These are phyloP conservation scores for Temnothorax ravouxi DNA, from an alignment of 2,888 invertebrate genomes.

Conservation along the genomic window DNA sequence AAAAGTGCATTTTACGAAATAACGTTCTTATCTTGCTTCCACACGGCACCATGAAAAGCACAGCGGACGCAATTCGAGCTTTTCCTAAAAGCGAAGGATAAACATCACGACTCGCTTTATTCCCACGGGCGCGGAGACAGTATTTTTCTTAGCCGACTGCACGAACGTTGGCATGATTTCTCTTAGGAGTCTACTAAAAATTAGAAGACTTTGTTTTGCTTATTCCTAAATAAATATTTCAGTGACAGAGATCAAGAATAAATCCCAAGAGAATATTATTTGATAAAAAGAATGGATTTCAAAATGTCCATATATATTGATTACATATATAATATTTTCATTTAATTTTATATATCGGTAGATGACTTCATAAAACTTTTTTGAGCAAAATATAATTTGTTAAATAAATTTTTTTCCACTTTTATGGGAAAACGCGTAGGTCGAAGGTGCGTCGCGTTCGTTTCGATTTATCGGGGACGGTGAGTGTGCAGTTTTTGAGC, in stretches of 20 bases:
- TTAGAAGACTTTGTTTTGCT: slow-evolving; percentile 50
- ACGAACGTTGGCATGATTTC: slow-evolving; percentile 51
- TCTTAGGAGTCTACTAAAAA: slow-evolving; percentile 56
- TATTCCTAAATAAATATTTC: slow-evolving; percentile 45
- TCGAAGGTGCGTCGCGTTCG: neutral
- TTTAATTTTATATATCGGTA: neutral
- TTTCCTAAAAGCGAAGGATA: slow-evolving; percentile 54
- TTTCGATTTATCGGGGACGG: slow-evolving; percentile 2
- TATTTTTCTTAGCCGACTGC: slow-evolving; percentile 52
- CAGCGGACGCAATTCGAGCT: slow-evolving; percentile 45
- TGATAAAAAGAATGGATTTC: neutral
- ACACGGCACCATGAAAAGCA: slow-evolving; percentile 19
- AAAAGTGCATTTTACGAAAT: slow-evolving; percentile 40
- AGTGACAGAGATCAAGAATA: neutral
- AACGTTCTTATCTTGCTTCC: slow-evolving; percentile 40
- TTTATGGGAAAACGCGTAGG: neutral
- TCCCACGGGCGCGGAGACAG: slow-evolving; percentile 51
- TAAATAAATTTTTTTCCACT: neutral
- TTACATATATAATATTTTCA: neutral
- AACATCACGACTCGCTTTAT: slow-evolving; percentile 56
- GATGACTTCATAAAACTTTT: neutral
- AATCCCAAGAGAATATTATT: slow-evolving; percentile 28
- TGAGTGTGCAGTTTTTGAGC: slow-evolving; percentile 13
- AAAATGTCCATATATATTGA: neutral
- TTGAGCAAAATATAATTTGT: neutral